These are phyloP conservation scores for Cassiopea xamachana DNA, from an alignment of 30 jellyfish, hydroid and myxozoan genomes.

Conservation along the genomic window DNA sequence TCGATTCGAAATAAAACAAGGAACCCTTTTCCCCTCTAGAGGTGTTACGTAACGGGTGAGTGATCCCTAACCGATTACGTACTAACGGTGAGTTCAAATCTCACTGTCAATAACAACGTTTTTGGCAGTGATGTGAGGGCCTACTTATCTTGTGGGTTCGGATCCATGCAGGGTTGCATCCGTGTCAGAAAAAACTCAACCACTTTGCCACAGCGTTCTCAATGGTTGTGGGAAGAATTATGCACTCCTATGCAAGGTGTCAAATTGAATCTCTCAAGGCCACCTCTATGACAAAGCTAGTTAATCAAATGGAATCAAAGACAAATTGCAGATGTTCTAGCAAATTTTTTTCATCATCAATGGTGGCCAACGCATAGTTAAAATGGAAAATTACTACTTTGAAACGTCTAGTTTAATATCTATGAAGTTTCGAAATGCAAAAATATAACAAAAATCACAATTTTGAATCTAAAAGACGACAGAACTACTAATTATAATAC, in stretches of 20 bases:
- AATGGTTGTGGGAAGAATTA: neutral
- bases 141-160: slow-evolving; percentile 34
- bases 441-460: too few species aligned
- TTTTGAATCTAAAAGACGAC: too few species aligned
- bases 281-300: neutral
- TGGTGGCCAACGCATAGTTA: too few species aligned
- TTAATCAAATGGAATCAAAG: neutral
- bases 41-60: too few species aligned
- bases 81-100: slow-evolving; percentile 15
- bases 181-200: slow-evolving; percentile 40
- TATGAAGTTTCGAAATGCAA: too few species aligned
- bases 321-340: too few species aligned
- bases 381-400: too few species aligned
- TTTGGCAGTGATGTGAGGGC: slow-evolving; percentile 58
- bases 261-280: neutral
- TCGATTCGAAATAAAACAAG: too few species aligned
- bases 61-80: neutral
- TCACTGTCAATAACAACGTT: slow-evolving; percentile 27
- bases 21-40: too few species aligned
- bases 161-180: slow-evolving; percentile 34
- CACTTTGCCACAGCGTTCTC: neutral
- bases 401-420: too few species aligned
- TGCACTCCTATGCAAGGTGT: neutral
- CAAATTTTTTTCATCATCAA: too few species aligned
- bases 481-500: too few species aligned